Conservation (phyloP, 2,797 vertebrate genomes). For the Scolopax rusticola region DNA sequence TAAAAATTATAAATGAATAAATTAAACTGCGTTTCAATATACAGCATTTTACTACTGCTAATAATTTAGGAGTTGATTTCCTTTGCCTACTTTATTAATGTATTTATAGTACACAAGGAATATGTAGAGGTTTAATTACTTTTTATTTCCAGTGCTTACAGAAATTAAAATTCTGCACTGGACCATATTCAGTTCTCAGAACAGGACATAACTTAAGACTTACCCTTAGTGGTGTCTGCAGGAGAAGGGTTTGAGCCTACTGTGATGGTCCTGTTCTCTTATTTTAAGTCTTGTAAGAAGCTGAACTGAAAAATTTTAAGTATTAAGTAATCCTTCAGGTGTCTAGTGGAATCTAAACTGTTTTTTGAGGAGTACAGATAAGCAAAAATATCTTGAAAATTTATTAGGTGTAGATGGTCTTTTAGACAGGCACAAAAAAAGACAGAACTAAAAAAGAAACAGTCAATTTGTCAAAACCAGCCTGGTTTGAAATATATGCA, state of each 20-base stretch:
- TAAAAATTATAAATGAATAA: conserved; percentile 53
- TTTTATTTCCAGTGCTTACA: conserved; percentile 38
- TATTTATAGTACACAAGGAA: conserved; percentile 41
- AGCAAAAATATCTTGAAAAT: conserved; percentile 20
- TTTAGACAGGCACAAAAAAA: conserved; percentile 15
- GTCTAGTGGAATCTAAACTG: background rate
- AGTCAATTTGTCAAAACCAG: conserved; percentile 58
- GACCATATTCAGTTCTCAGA: background rate
- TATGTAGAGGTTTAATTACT: conserved; percentile 47
- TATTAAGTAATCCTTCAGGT: conserved; percentile 8
- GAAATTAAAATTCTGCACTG: conserved; percentile 29
- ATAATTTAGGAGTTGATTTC: conserved; percentile 58
- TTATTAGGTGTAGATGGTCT: background rate
- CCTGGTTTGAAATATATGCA: conserved; percentile 66
- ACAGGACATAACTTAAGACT: background rate
- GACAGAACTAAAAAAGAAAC: conserved; percentile 36
- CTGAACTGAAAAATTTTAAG: conserved; percentile 13
- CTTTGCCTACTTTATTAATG: conserved; percentile 59
- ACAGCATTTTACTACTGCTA: conserved; percentile 56
- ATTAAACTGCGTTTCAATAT: conserved; percentile 50
- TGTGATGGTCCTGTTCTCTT: background rate
- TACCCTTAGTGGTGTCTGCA: background rate
- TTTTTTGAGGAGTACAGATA: conserved; percentile 31
- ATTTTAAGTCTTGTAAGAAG: conserved; percentile 14
- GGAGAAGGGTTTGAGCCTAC: background rate